These are phyloP conservation scores for Poecile atricapillus DNA, from an alignment of 2,113 vertebrate genomes.

Conservation along the genomic window DNA sequence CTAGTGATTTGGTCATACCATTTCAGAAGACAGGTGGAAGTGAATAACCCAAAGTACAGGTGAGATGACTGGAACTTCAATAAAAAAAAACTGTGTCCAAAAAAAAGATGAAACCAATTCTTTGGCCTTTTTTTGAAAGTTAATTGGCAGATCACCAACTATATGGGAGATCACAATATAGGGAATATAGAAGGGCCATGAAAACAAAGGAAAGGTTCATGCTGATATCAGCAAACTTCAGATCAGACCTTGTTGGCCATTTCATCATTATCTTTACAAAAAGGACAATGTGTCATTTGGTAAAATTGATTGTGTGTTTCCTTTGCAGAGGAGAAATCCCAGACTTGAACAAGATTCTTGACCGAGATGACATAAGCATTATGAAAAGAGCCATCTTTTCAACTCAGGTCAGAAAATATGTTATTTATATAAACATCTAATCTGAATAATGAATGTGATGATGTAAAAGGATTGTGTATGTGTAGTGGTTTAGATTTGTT, in stretches of 20 bases:
- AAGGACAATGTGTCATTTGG: neutral
- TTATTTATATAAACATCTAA: neutral
- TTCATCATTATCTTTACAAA: neutral
- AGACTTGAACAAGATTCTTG: constrained; percentile 90
- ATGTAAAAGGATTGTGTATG: neutral
- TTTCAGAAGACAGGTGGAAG: neutral
- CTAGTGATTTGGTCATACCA: neutral
- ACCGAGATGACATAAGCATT: constrained; percentile 91
- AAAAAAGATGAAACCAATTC: neutral
- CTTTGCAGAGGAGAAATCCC: constrained; percentile 88
- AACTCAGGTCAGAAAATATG: constrained; percentile 83
- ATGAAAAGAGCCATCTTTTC: constrained; percentile 98
- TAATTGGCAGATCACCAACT: neutral
- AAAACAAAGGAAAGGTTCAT: neutral
- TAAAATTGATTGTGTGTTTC: constrained; percentile 26
- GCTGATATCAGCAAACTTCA: neutral
- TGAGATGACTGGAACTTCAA: neutral
- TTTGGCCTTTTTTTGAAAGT: neutral
- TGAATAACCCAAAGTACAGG: neutral
- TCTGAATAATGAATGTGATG: neutral
- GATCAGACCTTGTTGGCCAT: neutral
- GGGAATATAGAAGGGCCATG: neutral
- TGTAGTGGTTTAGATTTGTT: too few species aligned
- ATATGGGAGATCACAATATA: neutral
- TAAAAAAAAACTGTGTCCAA: neutral